Percentiles rank a stretch among this genome's conserved stretches.
Evolutionary conservation across 2,797 vertebrate species (phyloP).

Genomic region (Hybognathus amarus): DNA sequence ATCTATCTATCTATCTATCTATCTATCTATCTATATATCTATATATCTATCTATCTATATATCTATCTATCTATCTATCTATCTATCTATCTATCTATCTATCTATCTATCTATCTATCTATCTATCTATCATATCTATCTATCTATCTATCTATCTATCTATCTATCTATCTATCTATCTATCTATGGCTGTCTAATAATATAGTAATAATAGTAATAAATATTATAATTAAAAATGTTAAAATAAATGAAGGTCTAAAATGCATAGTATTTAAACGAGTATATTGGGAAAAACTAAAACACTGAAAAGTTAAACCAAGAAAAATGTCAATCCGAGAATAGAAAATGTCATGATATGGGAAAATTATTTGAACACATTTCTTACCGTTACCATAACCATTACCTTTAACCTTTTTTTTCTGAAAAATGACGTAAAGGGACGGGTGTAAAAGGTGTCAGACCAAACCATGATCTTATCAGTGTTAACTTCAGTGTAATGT

Average conservation of each 20-base stretch:
- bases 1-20: neutral
- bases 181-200: neutral
- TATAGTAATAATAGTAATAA: neutral
- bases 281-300: neutral
- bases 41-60: too few relatives aligned
- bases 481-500: too few relatives aligned
- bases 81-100: neutral
- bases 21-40: too few relatives aligned
- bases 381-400: neutral
- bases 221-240: neutral
- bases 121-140: too few relatives aligned
- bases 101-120: neutral
- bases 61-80: too few relatives aligned
- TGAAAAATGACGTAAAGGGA: neutral
- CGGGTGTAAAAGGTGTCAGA: neutral
- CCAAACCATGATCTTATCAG: neutral
- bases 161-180: too few relatives aligned
- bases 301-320: neutral
- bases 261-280: neutral
- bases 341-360: neutral
- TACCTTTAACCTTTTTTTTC: neutral
- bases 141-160: too few relatives aligned
- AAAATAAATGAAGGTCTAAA: neutral
- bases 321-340: neutral
- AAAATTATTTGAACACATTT: neutral